These are phyloP conservation scores for Pseudomyrmex pallidus DNA, from an alignment of 1,140 invertebrate genomes.

Conservation along the genomic window DNA sequence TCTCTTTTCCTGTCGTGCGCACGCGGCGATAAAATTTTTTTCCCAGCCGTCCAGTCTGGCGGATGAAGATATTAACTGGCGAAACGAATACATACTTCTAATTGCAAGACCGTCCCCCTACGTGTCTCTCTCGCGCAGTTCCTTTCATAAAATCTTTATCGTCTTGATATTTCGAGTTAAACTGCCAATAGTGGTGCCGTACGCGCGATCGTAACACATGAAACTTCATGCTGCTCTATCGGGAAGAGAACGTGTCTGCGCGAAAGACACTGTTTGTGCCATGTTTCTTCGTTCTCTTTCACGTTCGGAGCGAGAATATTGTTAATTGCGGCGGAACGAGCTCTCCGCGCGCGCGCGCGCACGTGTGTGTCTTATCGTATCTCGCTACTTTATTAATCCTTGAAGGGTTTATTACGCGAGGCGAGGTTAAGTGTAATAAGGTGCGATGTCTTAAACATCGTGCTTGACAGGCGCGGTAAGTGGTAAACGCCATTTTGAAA, in stretches of 20 bases:
- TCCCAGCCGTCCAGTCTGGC: conserved; percentile 25
- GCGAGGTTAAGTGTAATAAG: conserved; percentile 20
- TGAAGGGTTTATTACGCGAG: conserved; percentile 43
- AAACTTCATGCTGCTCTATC: conserved; percentile 23
- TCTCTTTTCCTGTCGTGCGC: neutral
- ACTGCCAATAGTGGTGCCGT: conserved; percentile 54
- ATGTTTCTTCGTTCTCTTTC: conserved; percentile 26
- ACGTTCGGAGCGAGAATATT: conserved; percentile 20
- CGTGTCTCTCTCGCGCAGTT: conserved; percentile 21
- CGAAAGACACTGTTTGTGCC: conserved; percentile 6
- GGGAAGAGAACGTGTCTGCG: neutral
- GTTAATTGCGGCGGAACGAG: conserved; percentile 48
- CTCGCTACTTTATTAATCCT: conserved; percentile 46
- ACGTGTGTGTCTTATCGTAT: conserved; percentile 28
- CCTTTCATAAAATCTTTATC: conserved; percentile 80
- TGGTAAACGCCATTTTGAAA: conserved; percentile 41
- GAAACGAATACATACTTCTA: conserved; percentile 80
- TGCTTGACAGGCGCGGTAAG: conserved; percentile 36
- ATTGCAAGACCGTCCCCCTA: conserved; percentile 66
- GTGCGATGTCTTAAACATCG: conserved; percentile 39
- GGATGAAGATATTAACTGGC: conserved; percentile 78
- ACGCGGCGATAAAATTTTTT: conserved; percentile 72
- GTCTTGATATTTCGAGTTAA: conserved; percentile 70
- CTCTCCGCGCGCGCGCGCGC: too few species aligned
- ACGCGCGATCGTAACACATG: conserved; percentile 62